These are phyloP conservation scores for Oryzias woworae DNA, from an alignment of 2,113 vertebrate species.

Conservation along the genomic window DNA sequence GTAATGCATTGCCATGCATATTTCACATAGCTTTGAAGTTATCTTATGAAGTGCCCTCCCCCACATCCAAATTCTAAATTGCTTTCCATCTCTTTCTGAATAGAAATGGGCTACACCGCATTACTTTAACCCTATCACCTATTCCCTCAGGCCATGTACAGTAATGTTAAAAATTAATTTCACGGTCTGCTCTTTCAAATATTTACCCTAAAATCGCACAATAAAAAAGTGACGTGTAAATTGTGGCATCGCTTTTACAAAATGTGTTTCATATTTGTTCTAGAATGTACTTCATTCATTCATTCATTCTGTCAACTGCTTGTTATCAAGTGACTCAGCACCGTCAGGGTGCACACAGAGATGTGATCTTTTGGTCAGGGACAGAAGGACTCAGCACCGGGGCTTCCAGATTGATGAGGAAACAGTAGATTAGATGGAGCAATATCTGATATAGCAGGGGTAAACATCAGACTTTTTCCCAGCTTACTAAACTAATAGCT, in stretches of 20 bases:
- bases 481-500: slow-evolving; percentile 58
- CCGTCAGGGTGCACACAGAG: slow-evolving; percentile 8
- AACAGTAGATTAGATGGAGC: slow-evolving; percentile 42
- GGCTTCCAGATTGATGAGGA: slow-evolving; percentile 27
- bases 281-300: not conserved
- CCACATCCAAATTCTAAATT: slow-evolving; percentile 35
- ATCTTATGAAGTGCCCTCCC: slow-evolving; percentile 15
- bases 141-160: slow-evolving; percentile 31
- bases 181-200: slow-evolving; percentile 32
- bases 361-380: slow-evolving; percentile 49
- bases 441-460: slow-evolving; percentile 38
- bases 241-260: slow-evolving; percentile 7
- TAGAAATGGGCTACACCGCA: slow-evolving; percentile 40
- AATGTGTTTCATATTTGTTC: slow-evolving; percentile 10
- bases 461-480: slow-evolving; percentile 53
- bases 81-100: slow-evolving; percentile 40
- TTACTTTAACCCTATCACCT: slow-evolving; percentile 24
- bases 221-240: slow-evolving; percentile 17
- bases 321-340: slow-evolving; percentile 1
- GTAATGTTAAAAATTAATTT: slow-evolving; percentile 55
- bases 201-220: slow-evolving; percentile 38
- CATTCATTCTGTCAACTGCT: slow-evolving; percentile 1
- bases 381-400: slow-evolving; percentile 20
- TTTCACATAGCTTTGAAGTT: slow-evolving; percentile 55
- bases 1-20: slow-evolving; percentile 56